Conservation (phyloP, 2,797 vertebrate genomes). For the Hipposideros larvatus region DNA sequence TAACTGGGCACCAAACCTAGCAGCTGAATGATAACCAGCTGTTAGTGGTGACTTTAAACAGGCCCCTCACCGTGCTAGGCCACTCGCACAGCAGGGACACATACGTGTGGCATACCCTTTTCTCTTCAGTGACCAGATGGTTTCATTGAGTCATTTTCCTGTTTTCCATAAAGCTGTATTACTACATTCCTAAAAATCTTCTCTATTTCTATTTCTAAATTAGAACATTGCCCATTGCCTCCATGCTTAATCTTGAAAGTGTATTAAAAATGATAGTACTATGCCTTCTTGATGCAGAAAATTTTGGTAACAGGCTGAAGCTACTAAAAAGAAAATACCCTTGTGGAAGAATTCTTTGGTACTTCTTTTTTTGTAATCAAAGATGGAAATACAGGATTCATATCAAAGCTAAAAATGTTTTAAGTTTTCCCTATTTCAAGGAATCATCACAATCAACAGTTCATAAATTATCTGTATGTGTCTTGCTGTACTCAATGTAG, state of each 20-base stretch:
- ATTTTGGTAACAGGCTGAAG: conserved; percentile 14
- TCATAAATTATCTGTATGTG: not conserved
- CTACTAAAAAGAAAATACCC: not conserved
- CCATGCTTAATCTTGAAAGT: conserved; percentile 12
- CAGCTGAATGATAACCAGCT: conserved; percentile 67
- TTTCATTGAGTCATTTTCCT: conserved; percentile 56
- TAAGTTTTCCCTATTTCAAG: conserved; percentile 51
- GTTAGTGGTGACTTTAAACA: conserved; percentile 49
- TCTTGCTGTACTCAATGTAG: not conserved
- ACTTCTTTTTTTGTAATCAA: conserved; percentile 78
- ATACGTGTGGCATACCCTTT: not conserved
- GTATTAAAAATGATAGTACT: not conserved
- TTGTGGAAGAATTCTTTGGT: not conserved
- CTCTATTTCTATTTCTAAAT: conserved; percentile 48
- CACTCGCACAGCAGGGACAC: conserved; percentile 13
- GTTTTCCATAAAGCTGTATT: conserved; percentile 65
- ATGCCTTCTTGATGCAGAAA: not conserved
- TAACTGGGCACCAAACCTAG: conserved; percentile 22
- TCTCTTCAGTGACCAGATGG: conserved; percentile 14
- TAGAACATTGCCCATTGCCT: conserved; percentile 37
- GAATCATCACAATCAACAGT: not conserved
- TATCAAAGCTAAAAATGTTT: conserved; percentile 56
- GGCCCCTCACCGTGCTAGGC: not conserved
- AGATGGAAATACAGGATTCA: conserved; percentile 83
- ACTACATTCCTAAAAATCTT: conserved; percentile 62